A percentile compares a stretch with the other conserved stretches of the same genome.
These are phyloP conservation scores for Tolmerus cingulatus DNA, from an alignment of 2,888 invertebrate genomes.

Conservation along the genomic window DNA sequence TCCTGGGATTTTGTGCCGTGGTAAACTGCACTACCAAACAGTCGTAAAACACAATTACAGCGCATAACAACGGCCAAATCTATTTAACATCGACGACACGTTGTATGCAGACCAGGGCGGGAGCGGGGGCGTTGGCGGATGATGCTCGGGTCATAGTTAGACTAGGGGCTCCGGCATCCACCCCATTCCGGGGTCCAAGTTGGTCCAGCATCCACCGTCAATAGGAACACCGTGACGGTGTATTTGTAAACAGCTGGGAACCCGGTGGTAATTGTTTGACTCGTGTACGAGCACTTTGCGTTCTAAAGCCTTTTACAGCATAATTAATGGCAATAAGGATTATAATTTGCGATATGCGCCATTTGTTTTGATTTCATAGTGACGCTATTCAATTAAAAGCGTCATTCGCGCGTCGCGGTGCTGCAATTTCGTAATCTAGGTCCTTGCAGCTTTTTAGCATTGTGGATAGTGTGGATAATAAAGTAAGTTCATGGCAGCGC, in stretches of 20 bases:
- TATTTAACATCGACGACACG: constrained; percentile 30
- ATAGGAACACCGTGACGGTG: background rate
- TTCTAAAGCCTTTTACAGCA: constrained; percentile 25
- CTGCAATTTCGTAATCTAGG: background rate
- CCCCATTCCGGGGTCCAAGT: background rate
- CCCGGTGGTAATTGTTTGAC: constrained; percentile 20
- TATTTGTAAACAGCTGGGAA: constrained; percentile 24
- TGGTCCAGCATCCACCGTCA: background rate
- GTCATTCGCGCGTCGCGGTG: background rate
- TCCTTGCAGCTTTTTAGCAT: background rate
- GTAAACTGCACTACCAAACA: constrained; percentile 27
- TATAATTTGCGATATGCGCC: constrained; percentile 24
- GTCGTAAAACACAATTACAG: constrained; percentile 32
- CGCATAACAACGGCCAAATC: constrained; percentile 18
- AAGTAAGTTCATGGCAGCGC: no score
- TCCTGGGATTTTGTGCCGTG: constrained; percentile 6
- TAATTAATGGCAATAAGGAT: constrained; percentile 34
- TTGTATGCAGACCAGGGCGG: background rate
- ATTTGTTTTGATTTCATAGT: constrained; percentile 17
- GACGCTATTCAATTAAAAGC: constrained; percentile 17
- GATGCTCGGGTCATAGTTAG: background rate
- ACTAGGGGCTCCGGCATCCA: background rate
- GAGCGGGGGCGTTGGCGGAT: background rate
- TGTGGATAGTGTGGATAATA: background rate
- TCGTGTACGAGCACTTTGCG: constrained; percentile 22